Evolutionary conservation across 2,113 vertebrate genomes (phyloP), one percentile per base, ranked within the genome.

Genomic region (Amphilophus citrinellus): DNA sequence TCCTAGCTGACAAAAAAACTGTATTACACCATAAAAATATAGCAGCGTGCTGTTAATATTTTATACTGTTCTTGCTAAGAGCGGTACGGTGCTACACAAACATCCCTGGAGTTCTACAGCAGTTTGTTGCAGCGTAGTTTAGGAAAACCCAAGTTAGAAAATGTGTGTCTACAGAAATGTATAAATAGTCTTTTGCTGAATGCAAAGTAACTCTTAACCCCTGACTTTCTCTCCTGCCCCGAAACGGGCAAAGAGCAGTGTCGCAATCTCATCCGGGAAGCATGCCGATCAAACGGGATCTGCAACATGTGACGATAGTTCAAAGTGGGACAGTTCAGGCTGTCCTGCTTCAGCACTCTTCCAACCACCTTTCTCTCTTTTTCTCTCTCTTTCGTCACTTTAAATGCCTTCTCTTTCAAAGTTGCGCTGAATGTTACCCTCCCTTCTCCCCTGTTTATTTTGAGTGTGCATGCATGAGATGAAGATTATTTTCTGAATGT

Each of bases 151-250:
- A 47, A 61, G n/a, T 35, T 22, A 44, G 24, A 56, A 17, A 44
- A 50, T 14, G 15, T 50, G 5, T 47, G 42, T 32, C 27, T 7
- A 18, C 17, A 60, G 9, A 77, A 0, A 81, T 27, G 3, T 65
- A 24, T 77, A 22, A 32, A 24, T 65, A 81, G 27, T 37, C 60
- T 80, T 22, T 10, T 78, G 8, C 50, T 89, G 57, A 87, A 65
- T 87, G 84, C 75, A 24, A 88, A 60, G 30, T 75, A 10, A 53
- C 68, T 87, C 3, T 82, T 91, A 89, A 92, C 80, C 42, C 56
- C 3, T 90, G 71, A 85, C 79, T 87, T 88, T 92, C 76, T 88
- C 78, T 86, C 79, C 82, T 7, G 35, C n/a, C 82, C 75, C 62
- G 10, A 13, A 85, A 58, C 3, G 88, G 79, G 32, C 20, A 79